phyloP scores from a whole-genome alignment of 2,888 invertebrate genomes.

The Cynaeus angustus region DNA sequence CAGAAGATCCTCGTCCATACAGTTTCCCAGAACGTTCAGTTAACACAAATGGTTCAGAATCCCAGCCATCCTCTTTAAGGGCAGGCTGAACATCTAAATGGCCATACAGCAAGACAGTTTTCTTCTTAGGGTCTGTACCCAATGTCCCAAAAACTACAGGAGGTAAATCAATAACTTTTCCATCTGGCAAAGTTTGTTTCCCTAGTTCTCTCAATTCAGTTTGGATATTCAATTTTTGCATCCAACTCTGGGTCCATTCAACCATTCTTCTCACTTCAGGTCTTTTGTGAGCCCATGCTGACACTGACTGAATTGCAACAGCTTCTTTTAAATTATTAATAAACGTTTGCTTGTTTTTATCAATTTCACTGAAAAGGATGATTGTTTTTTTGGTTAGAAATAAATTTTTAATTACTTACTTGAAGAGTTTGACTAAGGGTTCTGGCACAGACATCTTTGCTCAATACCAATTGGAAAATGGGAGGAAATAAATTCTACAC shows the following conservation, averaged over 20 bases:
- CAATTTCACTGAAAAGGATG: constrained; percentile 79
- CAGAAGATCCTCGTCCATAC: constrained; percentile 91
- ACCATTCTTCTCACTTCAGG: constrained; percentile 89
- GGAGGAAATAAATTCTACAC: not conserved
- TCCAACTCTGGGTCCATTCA: constrained; percentile 83
- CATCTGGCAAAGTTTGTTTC: constrained; percentile 81
- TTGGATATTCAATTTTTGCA: constrained; percentile 70
- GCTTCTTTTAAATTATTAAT: constrained; percentile 87
- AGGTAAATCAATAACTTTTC: constrained; percentile 84
- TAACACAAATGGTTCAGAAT: constrained; percentile 93
- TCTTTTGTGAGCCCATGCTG: constrained; percentile 89
- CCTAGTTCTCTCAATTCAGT: constrained; percentile 76
- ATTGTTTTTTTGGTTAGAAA: not conserved
- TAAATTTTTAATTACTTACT: constrained; percentile 28
- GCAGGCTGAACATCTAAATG: constrained; percentile 99
- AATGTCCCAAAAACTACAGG: constrained; percentile 88
- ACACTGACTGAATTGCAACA: constrained; percentile 96
- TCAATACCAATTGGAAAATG: too few relatives aligned
- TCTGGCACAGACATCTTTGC: constrained; percentile 47
- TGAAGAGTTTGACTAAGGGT: constrained; percentile 42
- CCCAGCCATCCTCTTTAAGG: constrained; percentile 93
- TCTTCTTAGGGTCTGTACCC: constrained; percentile 89
- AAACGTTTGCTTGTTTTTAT: constrained; percentile 83
- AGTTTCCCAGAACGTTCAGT: constrained; percentile 91
- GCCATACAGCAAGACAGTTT: constrained; percentile 95